Base-by-base conservation (phyloP, 2,888 invertebrate species). In the Mythimna pallens region DNA sequence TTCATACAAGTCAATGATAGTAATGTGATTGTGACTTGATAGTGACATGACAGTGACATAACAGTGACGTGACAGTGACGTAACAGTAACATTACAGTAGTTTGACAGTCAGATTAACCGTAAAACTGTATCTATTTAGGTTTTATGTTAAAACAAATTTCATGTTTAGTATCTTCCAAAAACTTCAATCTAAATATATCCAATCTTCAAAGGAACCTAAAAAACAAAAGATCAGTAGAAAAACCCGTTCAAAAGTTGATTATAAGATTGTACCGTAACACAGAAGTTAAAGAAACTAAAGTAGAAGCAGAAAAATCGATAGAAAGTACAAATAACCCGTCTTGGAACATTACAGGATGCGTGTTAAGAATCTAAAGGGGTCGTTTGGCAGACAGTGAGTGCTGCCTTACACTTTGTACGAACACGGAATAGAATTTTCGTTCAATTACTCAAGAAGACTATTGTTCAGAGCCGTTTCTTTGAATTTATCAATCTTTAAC, bases 321-420 rank as follows among this genome's bases (percentile, higher is more conserved):
- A 63, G 74, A 62, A 77, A 77, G 72, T 82, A 83, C 84, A 83
- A 83, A 84, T 83, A 83, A 83, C 82, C 84, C 76, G 76, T 80
- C 79, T 81, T 63, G 43, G 76, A 76, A 78, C 84, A 83, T 83
- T 84, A 84, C 84, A 68, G 78, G 78, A 78, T 69, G 76, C 83
- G 84, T 83, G 84, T 82, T 79, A 69, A 59, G 84, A 83, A 78
- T 83, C 67, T 61, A 73, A 84, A 83, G 64, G 72, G 67, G 62
- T 59, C 68, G 71, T 83, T 82, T 70, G 74, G 81, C 58, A 81
- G 77, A 83, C 77, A 72, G 71, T 72, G 74, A 62, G 72, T 66
- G 65, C 52, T 67, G 74, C 78, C 67, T 73, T 65, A 81, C 77
- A 72, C 59, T 71, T 72, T 72, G 66, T 72, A 72, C 66, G 65